Evolutionary conservation across 2,888 invertebrate species (phyloP).

Genomic region (Eupithecia subumbrata): DNA sequence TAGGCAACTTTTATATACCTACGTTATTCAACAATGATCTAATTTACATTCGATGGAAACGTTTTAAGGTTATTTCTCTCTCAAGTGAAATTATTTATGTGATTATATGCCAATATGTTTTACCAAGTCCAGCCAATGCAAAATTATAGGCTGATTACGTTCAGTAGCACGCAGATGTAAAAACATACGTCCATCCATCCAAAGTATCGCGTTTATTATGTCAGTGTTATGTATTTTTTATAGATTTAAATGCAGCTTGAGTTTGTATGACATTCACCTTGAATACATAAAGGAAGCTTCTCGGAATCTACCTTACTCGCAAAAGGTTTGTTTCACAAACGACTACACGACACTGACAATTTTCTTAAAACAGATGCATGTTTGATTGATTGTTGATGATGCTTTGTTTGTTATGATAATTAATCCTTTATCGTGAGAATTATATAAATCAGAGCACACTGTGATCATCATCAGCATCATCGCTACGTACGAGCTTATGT

Average conservation of each 20-base stretch:
- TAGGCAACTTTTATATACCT: no score
- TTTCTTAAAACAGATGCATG: background rate
- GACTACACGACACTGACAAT: background rate
- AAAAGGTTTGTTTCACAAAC: background rate
- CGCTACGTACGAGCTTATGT: no score
- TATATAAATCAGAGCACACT: background rate
- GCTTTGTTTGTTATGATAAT: background rate
- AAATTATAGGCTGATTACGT: background rate
- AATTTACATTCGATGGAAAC: no score
- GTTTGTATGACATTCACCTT: slow-evolving; percentile 8
- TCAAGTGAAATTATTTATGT: no score
- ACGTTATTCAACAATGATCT: no score
- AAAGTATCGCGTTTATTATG: background rate
- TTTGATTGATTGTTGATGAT: no score
- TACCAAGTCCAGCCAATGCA: no score
- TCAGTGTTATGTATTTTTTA: background rate
- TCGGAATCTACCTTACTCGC: background rate
- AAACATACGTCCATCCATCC: background rate
- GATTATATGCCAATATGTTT: no score
- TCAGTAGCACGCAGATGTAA: background rate
- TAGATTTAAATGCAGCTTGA: background rate
- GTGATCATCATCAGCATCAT: background rate
- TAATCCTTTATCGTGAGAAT: background rate
- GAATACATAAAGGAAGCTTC: background rate
- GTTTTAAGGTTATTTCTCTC: no score